These are phyloP conservation scores for Belonocnema kinseyi DNA, from an alignment of 1,140 invertebrate species.

Conservation along the genomic window DNA sequence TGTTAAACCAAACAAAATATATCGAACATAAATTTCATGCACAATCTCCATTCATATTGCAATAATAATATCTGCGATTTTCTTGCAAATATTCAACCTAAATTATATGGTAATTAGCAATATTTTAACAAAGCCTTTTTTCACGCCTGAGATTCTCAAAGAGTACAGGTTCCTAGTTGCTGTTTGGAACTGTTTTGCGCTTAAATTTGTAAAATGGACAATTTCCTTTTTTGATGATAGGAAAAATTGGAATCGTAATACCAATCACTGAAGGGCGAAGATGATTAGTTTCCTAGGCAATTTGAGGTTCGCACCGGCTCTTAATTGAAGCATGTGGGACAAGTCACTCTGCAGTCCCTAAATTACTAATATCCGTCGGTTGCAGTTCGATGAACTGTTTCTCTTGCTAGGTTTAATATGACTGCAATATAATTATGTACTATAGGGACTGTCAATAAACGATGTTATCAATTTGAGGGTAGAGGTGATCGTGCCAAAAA, in stretches of 20 bases:
- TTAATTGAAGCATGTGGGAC: not conserved
- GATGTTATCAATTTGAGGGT: no score
- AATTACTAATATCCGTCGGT: slow-evolving; percentile 26
- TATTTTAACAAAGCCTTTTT: no score
- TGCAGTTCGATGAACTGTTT: slow-evolving; percentile 29
- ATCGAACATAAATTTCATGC: not conserved
- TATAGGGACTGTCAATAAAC: no score
- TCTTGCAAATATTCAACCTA: not conserved
- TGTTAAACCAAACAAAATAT: not conserved
- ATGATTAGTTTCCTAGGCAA: slow-evolving; percentile 26
- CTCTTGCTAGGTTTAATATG: slow-evolving; percentile 14
- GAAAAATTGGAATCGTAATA: slow-evolving; percentile 27
- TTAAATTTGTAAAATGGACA: not conserved
- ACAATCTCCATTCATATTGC: not conserved
- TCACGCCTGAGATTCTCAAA: not conserved
- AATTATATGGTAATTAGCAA: no score
- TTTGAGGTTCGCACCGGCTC: not conserved
- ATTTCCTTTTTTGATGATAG: slow-evolving; percentile 21
- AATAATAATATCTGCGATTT: not conserved
- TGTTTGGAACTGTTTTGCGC: not conserved
- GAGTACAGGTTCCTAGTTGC: not conserved
- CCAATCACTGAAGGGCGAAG: slow-evolving; percentile 8
- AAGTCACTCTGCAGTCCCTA: slow-evolving; percentile 22
- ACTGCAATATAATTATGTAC: not conserved
- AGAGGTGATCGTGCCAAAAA: no score